phyloP scores from a whole-genome alignment of 1,140 invertebrate species.

The Diabrotica undecimpunctata region DNA sequence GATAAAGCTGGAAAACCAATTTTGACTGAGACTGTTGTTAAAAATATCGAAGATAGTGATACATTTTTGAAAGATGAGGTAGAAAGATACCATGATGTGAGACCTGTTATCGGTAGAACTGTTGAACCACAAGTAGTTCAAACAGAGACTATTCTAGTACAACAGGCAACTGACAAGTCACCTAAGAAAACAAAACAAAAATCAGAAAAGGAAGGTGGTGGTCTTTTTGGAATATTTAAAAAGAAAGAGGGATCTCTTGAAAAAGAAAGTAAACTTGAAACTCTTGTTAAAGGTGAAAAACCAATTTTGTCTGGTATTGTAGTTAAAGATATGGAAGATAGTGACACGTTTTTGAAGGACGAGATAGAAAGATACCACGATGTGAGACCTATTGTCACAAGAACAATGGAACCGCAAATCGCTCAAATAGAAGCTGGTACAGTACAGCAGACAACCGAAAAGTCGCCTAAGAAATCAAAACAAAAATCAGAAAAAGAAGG shows the following conservation, averaged over 20 bases:
- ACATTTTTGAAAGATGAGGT: slow-evolving; percentile 30
- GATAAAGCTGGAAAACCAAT: not conserved
- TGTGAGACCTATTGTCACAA: slow-evolving; percentile 14
- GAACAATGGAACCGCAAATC: too few relatives aligned
- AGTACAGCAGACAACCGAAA: not conserved
- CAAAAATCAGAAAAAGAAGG: slow-evolving; percentile 13
- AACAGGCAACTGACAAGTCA: not conserved
- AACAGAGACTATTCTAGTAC: not conserved
- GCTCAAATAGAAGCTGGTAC: not conserved
- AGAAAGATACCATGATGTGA: slow-evolving; percentile 22
- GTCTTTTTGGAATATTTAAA: slow-evolving; percentile 17
- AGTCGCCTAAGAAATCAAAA: slow-evolving; percentile 6
- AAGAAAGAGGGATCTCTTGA: not conserved
- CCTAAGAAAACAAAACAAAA: slow-evolving; percentile 3
- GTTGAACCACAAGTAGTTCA: not conserved
- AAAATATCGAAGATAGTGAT: slow-evolving; percentile 19
- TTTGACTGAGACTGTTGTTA: slow-evolving; percentile 15
- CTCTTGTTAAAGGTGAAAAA: slow-evolving; percentile 13
- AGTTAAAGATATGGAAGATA: slow-evolving; percentile 30
- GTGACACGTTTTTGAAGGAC: slow-evolving; percentile 29
- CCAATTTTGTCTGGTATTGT: slow-evolving; percentile 27
- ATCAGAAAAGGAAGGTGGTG: slow-evolving; percentile 17
- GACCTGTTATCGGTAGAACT: too few relatives aligned
- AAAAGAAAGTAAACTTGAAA: slow-evolving; percentile 7
- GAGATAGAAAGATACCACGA: slow-evolving; percentile 36